Percentiles rank a stretch among this genome's conserved stretches.
Evolutionary conservation across 2,888 invertebrate genomes (phyloP).

Genomic region (Magallana nippona): DNA sequence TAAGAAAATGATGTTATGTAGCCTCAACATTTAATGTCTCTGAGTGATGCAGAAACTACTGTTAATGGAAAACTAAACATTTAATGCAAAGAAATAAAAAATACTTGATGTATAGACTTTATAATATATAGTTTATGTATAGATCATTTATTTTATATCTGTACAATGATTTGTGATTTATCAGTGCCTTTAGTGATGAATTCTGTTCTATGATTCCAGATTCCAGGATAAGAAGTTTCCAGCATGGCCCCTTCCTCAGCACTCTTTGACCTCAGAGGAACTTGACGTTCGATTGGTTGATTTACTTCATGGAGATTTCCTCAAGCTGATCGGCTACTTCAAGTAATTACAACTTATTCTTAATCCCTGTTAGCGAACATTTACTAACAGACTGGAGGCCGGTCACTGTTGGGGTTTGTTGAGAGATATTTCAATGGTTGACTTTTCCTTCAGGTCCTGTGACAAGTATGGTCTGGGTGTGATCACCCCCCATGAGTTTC

Average conservation of each 20-base stretch:
- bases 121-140: too few species aligned
- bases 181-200: neutral
- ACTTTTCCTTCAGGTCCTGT: slow-evolving; percentile 55
- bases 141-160: neutral
- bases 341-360: slow-evolving; percentile 55
- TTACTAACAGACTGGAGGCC: too few species aligned
- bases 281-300: slow-evolving; percentile 68
- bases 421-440: too few species aligned
- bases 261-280: slow-evolving; percentile 58
- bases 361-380: too few species aligned
- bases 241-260: slow-evolving; percentile 39
- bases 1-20: too few species aligned
- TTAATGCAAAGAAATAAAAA: neutral
- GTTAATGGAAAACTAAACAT: neutral
- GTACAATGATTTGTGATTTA: neutral
- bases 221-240: slow-evolving; percentile 54
- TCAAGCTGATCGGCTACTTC: slow-evolving; percentile 63
- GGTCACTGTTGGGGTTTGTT: too few species aligned
- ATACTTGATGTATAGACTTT: neutral
- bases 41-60: too few species aligned
- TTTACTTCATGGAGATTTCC: slow-evolving; percentile 68
- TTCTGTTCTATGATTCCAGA: slow-evolving; percentile 43
- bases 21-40: too few species aligned
- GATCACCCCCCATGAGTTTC: slow-evolving; percentile 66
- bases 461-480: slow-evolving; percentile 68